Base-by-base conservation (phyloP, 1,140 invertebrate genomes). In the Antheraea pernyi region DNA sequence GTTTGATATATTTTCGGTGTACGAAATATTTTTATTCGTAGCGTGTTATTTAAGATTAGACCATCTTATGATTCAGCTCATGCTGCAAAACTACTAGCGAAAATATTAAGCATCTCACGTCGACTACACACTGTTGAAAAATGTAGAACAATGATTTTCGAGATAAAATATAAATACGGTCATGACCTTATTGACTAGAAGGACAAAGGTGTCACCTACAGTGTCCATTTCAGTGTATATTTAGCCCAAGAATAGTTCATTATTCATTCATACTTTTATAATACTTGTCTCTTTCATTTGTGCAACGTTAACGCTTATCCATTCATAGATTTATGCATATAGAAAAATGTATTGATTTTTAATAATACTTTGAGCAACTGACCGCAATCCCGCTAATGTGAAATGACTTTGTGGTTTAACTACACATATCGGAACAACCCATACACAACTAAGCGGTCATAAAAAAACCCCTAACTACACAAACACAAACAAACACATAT, bases 1-100 rank as follows among this genome's bases (percentile, higher is more conserved):
- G 70, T 80, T 81, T 78, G 73, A 79, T 82, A 80, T 79, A 80
- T 79, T 78, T 77, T 79, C 65, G 71, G 69, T 73, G 48, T 60
- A 70, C 62, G 53, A 70, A 53, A 72, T 68, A 77, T 71, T 74
- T 76, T 77, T 77, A 73, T 37, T 72, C 60, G 19, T 39, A 73
- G 48, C 68, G 16, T 63, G 61, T 36, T 16, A 37, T 36, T 36
- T 3, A 37, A 37, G 61, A 63, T 63, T 37, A 63, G 37, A 63
- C 22, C 61, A 37, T 37, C 37, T 63, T 63, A 63, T 63, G 61
- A 61, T 53, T 53, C 46, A 53, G 46, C 46, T 53, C 46, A 16
- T 16, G 46, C 46, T 53, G 13, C 46, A 11, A 53, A 53, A 53
- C 2, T 53, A 53, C 16, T n/a, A 53, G 39, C 11, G 7, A 42